Conservation (phyloP, 2,888 invertebrate genomes). For the Acronicta leporina region DNA sequence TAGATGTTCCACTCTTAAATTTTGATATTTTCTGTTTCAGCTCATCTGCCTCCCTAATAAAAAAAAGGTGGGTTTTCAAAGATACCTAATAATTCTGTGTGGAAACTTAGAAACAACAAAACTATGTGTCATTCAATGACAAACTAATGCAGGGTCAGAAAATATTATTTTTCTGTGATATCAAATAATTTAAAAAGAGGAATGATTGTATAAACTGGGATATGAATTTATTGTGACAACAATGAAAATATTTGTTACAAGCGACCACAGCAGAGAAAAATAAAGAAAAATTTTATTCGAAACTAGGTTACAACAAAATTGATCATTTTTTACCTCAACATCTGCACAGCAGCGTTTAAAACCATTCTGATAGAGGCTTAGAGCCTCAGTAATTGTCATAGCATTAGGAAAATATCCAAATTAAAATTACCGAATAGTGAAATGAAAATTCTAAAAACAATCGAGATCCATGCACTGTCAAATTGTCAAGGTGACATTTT, state of each 20-base stretch:
- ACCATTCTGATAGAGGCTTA: conserved; percentile 91
- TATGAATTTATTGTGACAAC: background rate
- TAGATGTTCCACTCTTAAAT: conserved; percentile 89
- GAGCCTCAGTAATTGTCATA: conserved; percentile 85
- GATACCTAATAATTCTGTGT: no score
- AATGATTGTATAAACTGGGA: background rate
- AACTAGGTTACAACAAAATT: conserved; percentile 46
- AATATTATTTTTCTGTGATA: background rate
- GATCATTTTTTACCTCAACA: conserved; percentile 90
- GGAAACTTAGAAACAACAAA: conserved; percentile 1
- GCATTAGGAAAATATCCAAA: conserved; percentile 80
- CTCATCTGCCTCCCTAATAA: conserved; percentile 92
- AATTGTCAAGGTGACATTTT: conserved; percentile 54
- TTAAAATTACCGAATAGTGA: conserved; percentile 67
- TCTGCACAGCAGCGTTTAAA: conserved; percentile 93
- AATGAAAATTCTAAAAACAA: conserved; percentile 83
- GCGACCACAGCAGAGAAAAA: conserved; percentile 24
- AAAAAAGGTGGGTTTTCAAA: background rate
- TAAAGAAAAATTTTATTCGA: conserved; percentile 32
- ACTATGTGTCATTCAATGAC: conserved; percentile 46
- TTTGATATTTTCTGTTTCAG: conserved; percentile 91
- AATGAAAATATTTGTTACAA: conserved; percentile 16
- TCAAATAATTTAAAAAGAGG: background rate
- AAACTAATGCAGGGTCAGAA: conserved; percentile 25
- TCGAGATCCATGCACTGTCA: conserved; percentile 74